Conservation (phyloP, 2,888 invertebrate species). For the Sphinx pinastri region DNA sequence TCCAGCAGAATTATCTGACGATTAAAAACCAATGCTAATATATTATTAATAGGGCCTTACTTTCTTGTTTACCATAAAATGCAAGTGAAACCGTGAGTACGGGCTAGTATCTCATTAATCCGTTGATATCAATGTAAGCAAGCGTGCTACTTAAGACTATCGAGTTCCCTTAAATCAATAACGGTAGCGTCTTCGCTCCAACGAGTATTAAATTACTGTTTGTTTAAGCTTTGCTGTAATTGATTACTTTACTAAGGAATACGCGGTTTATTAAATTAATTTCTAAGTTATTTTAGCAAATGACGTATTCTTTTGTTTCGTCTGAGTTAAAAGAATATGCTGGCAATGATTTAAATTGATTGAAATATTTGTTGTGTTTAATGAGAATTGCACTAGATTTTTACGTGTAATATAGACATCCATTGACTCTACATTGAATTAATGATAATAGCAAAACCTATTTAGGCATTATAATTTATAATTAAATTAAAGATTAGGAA, state of each 20-base stretch:
- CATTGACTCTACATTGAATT: too few species aligned
- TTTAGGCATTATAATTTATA: too few species aligned
- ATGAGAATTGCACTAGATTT: too few species aligned
- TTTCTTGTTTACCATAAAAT: not conserved
- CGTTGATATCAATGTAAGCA: conserved; percentile 41
- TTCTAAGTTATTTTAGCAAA: not conserved
- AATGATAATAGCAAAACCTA: too few species aligned
- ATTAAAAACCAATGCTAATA: not conserved
- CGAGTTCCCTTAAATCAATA: conserved; percentile 52
- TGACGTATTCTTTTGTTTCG: not conserved
- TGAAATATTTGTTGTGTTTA: not conserved
- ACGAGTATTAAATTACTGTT: conserved; percentile 28
- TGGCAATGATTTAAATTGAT: not conserved
- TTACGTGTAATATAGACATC: too few species aligned
- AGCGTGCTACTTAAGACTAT: conserved; percentile 46
- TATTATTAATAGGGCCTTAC: not conserved
- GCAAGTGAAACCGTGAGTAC: not conserved
- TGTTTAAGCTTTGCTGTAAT: conserved; percentile 38
- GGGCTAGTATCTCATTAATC: conserved; percentile 32
- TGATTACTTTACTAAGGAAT: conserved; percentile 18
- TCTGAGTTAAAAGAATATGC: not conserved
- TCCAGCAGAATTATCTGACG: not conserved
- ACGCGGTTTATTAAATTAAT: conserved; percentile 1
- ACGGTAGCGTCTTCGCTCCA: conserved; percentile 45
- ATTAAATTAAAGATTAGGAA: too few species aligned